These are phyloP conservation scores for Heterodera schachtii DNA, from an alignment of 1,140 invertebrate genomes.

Conservation along the genomic window DNA sequence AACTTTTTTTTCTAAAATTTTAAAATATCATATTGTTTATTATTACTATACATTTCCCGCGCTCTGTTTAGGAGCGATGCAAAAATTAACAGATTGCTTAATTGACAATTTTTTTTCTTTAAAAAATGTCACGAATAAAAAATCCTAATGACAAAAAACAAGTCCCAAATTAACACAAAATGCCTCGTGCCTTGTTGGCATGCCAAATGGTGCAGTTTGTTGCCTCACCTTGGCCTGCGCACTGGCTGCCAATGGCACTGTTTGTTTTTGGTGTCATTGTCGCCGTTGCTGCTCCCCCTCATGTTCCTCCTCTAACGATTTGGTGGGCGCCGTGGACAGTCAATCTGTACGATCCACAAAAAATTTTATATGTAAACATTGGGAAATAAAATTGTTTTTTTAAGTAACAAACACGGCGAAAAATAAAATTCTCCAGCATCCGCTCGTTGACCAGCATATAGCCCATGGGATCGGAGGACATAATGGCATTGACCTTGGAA, in stretches of 20 bases:
- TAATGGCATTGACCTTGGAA: conserved; percentile 78
- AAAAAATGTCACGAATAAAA: too few relatives aligned
- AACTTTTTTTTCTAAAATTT: too few relatives aligned
- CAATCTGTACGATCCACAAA: conserved; percentile 79
- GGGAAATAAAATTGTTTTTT: too few relatives aligned
- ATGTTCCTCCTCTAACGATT: conserved; percentile 74
- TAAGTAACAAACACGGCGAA: conserved; percentile 78
- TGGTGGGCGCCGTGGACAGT: conserved; percentile 96
- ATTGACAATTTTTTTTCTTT: too few relatives aligned
- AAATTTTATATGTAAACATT: neutral
- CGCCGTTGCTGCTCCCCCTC: too few relatives aligned
- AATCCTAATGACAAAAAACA: too few relatives aligned
- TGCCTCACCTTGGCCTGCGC: conserved; percentile 84
- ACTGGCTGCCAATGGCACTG: conserved; percentile 98
- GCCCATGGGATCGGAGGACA: conserved; percentile 99
- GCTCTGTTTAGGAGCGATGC: too few relatives aligned
- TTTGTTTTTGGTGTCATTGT: too few relatives aligned
- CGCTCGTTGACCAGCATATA: conserved; percentile 99
- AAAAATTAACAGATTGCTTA: too few relatives aligned
- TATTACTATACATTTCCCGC: too few relatives aligned
- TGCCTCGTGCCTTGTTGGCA: conserved; percentile 84
- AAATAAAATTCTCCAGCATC: conserved; percentile 97
- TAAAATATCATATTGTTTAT: too few relatives aligned
- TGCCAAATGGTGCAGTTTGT: conserved; percentile 87
- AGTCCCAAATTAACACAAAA: conserved; percentile 70